A percentile compares a stretch with the other conserved stretches of the same genome.
phyloP scores from a whole-genome alignment of 2,113 vertebrate genomes.

The Ciconia boyciana region DNA sequence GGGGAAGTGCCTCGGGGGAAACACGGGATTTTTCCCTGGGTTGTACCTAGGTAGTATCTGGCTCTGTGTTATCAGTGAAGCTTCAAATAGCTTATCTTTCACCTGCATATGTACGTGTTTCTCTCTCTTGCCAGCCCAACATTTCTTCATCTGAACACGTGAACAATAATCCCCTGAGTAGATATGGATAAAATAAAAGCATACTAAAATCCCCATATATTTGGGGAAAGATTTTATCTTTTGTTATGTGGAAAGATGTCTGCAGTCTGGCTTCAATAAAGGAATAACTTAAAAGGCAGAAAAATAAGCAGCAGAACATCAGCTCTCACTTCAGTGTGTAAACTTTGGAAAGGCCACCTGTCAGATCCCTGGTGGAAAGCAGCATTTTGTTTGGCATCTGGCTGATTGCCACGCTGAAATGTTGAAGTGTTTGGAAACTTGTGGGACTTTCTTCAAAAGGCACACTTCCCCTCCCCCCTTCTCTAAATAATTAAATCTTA shows the following conservation, averaged over 20 bases:
- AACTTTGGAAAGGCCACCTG: conserved; percentile 70
- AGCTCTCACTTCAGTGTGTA: conserved; percentile 68
- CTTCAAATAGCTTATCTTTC: conserved; percentile 33
- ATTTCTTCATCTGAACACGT: neutral
- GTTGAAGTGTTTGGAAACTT: conserved; percentile 66
- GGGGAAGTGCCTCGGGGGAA: neutral
- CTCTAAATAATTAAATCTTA: conserved; percentile 59
- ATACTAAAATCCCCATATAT: conserved; percentile 30
- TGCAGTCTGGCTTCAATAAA: conserved; percentile 54
- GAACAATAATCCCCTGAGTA: conserved; percentile 37
- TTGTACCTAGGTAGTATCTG: neutral
- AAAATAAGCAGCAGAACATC: conserved; percentile 66
- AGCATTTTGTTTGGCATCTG: conserved; percentile 68
- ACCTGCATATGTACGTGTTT: neutral
- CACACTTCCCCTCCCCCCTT: conserved; percentile 26
- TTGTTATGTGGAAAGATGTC: conserved; percentile 29
- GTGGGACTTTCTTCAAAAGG: conserved; percentile 60
- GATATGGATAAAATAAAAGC: conserved; percentile 18
- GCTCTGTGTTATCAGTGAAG: neutral
- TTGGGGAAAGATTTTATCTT: conserved; percentile 40
- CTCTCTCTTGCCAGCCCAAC: neutral
- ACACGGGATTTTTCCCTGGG: neutral
- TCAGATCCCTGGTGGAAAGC: conserved; percentile 65
- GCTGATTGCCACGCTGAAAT: conserved; percentile 61
- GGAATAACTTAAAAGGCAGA: conserved; percentile 58